Base-by-base conservation (phyloP, 1,140 invertebrate species). In the Caenorhabditis latens region DNA sequence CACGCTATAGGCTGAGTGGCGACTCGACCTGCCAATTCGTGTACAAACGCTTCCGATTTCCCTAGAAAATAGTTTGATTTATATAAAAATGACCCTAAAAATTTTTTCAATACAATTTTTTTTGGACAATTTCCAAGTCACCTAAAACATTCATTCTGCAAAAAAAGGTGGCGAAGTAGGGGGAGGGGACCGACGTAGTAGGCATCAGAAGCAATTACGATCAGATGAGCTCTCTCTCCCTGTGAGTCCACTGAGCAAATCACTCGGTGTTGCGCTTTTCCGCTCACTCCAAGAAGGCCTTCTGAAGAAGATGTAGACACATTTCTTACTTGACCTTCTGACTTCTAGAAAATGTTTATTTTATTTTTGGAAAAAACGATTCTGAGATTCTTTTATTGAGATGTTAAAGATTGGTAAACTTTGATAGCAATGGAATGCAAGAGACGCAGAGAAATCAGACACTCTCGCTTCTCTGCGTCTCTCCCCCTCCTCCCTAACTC, bases 221-320 rank as follows among this genome's bases (percentile, higher is more conserved):
- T 79, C 71, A 79, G 71, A 79, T 79, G 61, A 63, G 61, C 61
- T 46, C 46, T n/a, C n/a, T 46, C 71, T 53, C 19, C n/a, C n/a
- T n/a, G n/a, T 32, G 32, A 1, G 32, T 50, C 71, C 71, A n/a
- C 46, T 79, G 71, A 79, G 71, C n/a, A 79, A 79, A 79, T 79
- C 71, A 79, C 71, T 79, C 71, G 71, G 71, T 79, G 71, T 79
- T 79, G 71, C 71, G 43, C 71, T 79, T 79, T 79, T 79, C 71
- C 71, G 71, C 46, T 79, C 46, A 21, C 13, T 1, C 65, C 65
- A 71, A 71, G 65, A 16, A 32, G 42, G n/a, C 24, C 16, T 79
- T 79, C 71, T 42, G 42, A 19, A n/a, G 71, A 53, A 46, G 53
- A 40, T 50, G 71, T 79, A 79, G 46, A 79, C 71, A 79, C 32